Base-by-base conservation (phyloP, 2,797 vertebrate genomes). In the Bucorvus abyssinicus region DNA sequence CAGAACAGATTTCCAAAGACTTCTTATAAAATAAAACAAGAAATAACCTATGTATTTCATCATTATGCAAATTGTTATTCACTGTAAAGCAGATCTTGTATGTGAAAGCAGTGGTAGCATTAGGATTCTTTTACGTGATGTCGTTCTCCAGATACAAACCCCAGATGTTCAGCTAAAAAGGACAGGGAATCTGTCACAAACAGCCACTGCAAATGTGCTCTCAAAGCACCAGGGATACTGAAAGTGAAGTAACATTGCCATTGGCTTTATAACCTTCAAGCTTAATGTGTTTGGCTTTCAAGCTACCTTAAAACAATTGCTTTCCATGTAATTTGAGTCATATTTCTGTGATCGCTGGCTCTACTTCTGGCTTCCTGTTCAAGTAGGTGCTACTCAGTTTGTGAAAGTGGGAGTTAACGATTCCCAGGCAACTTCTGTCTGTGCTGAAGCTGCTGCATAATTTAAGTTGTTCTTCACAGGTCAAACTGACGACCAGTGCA, bases 261-360 rank as follows among this genome's bases (percentile, higher is more conserved):
- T 3, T 90, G 92, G 85, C 90, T 94, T 90, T 63, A 22, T 77
- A 82, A 94, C 85, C 77, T 93, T 96, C 85, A 73, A 71, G 56
- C 53, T 76, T 79, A 84, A 91, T 84, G 63, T 64, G 76, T 56
- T 87, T 93, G 77, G 40, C 70, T 94, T 92, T 86, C 77, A 45
- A 84, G 80, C 89, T 90, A 63, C 70, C 74, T 77, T 47, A 53
- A 91, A 89, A 23, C 80, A 74, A 60, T 67, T 84, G 34, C 44
- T 75, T 82, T 94, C 67, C 53, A 59, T 17, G 8, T 79, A 59
- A 91, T 84, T 76, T 49, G 49, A 82, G 42, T 59, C 52, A 3
- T 19, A 10, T 56, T 53, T 64, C 19, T 87, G 9, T 40, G 23
- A 8, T 47, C 27, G 83, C 45, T 38, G 40, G 5, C 30, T 83